Base-by-base conservation (phyloP, 1,140 invertebrate species). In the Drosophila lowei region DNA sequence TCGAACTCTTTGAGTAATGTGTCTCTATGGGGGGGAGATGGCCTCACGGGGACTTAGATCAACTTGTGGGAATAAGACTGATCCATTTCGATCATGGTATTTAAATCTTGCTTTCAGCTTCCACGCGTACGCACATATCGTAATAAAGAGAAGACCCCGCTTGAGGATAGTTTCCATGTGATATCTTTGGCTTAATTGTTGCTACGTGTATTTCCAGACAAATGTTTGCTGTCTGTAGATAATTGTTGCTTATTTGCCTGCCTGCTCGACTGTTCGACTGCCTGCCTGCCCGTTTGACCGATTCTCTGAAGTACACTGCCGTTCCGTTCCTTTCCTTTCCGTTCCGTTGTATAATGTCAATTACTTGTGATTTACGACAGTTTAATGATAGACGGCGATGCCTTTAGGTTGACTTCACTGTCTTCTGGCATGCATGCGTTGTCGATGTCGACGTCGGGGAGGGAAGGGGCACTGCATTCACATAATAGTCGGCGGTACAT, bases 341-440 rank as follows among this genome's bases (percentile, higher is more conserved):
- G 79, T 83, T 88, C 59, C 63, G 85, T 88, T 88, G 84, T 89
- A 88, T 86, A 86, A 88, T 86, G 83, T 83, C 83, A 86, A 89
- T 88, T 86, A 89, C 83, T 86, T 86, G 84, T 89, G 84, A 86
- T 86, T 86, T 86, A 86, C 83, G 83, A 86, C 84, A 79, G 66
- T 83, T 86, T 86, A 86, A 86, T 88, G 84, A 86, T 83, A 88
- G 83, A 85, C 77, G 57, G 57, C 72, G 70, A 65, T 59, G 66
- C 66, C 23, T 65, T 68, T 57, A 41, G 64, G 66, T 62, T 43
- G 62, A 49, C 46, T 65, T 60, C 42, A 42, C 67, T 65, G 55
- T 63, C 15, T 15, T 44, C 28, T 41, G 21, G 50, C 53, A 38
- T 66, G 70, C 21, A 63, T 72, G 68, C 70, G 70, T 72, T 59